Percentiles rank a stretch among this genome's conserved stretches.
These are phyloP conservation scores for Paracentrotus lividus DNA, from an alignment of 53 echinoderm and acorn worm genomes.

Conservation along the genomic window DNA sequence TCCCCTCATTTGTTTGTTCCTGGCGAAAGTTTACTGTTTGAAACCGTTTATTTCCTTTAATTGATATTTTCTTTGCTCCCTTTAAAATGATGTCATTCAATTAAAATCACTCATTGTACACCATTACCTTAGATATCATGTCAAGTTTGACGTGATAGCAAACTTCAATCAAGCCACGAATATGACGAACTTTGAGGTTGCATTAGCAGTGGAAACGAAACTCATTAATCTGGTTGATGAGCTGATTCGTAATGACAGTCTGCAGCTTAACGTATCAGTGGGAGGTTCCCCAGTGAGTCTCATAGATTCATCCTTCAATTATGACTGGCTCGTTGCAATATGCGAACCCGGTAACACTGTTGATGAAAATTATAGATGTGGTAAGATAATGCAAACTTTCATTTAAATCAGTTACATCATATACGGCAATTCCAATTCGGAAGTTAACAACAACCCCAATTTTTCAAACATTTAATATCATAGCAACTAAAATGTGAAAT, in stretches of 20 bases:
- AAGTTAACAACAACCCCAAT: no score
- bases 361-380: background rate
- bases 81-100: background rate
- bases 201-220: background rate
- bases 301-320: background rate
- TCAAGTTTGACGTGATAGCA: background rate
- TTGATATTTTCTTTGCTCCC: background rate
- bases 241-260: background rate
- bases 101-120: background rate
- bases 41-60: no score
- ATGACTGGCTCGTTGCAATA: background rate
- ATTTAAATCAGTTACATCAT: no score
- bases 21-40: no score
- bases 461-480: background rate
- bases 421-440: no score
- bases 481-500: background rate
- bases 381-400: background rate
- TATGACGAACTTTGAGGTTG: background rate
- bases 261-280: background rate
- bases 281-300: background rate
- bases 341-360: background rate
- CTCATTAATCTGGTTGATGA: background rate
- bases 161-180: background rate
- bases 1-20: no score
- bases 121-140: background rate